Evolutionary conservation across 2,888 invertebrate genomes (phyloP).

Genomic region (Drosophila lacicola): DNA sequence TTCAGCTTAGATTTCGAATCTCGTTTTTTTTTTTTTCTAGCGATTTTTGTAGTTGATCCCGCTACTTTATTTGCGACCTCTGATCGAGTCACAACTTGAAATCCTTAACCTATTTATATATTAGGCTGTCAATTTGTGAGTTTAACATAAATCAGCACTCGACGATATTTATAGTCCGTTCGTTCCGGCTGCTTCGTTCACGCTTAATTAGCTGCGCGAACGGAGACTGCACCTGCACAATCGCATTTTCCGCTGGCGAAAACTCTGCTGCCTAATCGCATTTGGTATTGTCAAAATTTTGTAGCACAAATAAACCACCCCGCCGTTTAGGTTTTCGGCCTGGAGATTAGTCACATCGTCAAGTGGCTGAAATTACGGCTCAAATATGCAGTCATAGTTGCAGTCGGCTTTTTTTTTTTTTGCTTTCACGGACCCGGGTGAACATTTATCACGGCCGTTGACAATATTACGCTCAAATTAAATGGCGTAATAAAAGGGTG

Average conservation of each 20-base stretch:
- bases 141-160: conserved; percentile 57
- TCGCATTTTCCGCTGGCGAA: conserved; percentile 52
- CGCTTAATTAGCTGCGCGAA: conserved; percentile 54
- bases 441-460: conserved; percentile 75
- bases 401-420: conserved; percentile 28
- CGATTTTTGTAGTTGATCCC: no score
- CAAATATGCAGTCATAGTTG: conserved; percentile 71
- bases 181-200: conserved; percentile 38
- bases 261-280: conserved; percentile 53
- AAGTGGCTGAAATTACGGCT: conserved; percentile 83
- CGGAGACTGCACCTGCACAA: conserved; percentile 56
- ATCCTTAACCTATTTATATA: background rate
- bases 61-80: no score
- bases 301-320: conserved; percentile 84
- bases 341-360: conserved; percentile 38
- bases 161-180: conserved; percentile 5
- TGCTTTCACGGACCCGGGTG: conserved; percentile 26
- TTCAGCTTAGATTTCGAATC: no score
- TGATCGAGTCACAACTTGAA: no score
- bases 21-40: no score
- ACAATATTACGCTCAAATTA: conserved; percentile 83
- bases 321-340: conserved; percentile 64
- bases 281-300: conserved; percentile 64
- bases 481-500: conserved; percentile 84
- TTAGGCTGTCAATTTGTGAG: background rate